Evolutionary conservation across 2,113 vertebrate species (phyloP), one percentile per base, ranked within the genome.

Genomic region (Crypturellus undulatus): DNA sequence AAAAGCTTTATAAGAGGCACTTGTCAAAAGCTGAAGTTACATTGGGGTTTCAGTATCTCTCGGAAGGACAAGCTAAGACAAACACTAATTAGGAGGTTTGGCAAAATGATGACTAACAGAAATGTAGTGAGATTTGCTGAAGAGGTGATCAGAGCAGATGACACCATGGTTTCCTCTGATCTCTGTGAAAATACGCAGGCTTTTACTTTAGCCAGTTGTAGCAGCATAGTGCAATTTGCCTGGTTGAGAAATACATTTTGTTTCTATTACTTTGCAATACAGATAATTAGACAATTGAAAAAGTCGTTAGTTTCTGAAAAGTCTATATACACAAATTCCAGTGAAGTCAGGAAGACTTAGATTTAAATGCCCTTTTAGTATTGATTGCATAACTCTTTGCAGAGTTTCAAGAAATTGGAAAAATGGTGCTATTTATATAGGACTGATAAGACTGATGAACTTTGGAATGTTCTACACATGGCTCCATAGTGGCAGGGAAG

Each of bases 101-200:
- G 20, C n/a, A 75, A 65, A 83, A 67, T 25, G 26, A 26, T 63
- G 51, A 81, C 21, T 0, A 0, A 34, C 8, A 30, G 36, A 86
- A 90, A 71, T 15, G 12, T 24, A 56, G 40, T 24, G 45, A 63
- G 59, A 77, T 78, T 65, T 75, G 60, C 60, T 79, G 45, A 21
- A 0, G 0, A 79, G 6, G 21, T 42, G 58, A n/a, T 16, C 62
- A 76, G 12, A 82, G 9, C 1, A 65, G 47, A 40, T 1, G 3
- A 45, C 6, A 22, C 6, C 56, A 19, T 7, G 30, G 2, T 67
- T 81, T 79, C 30, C 64, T 79, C 43, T 43, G 24, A 3, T 58
- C 84, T 82, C 75, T 58, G 8, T 72, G 58, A 58, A 79, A 79
- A 47, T 65, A 22, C 49, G 30, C 3, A 2, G 40, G 24, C 36